Evolutionary conservation across 2,113 vertebrate genomes (phyloP).

Genomic region (Alexandromys fortis): DNA sequence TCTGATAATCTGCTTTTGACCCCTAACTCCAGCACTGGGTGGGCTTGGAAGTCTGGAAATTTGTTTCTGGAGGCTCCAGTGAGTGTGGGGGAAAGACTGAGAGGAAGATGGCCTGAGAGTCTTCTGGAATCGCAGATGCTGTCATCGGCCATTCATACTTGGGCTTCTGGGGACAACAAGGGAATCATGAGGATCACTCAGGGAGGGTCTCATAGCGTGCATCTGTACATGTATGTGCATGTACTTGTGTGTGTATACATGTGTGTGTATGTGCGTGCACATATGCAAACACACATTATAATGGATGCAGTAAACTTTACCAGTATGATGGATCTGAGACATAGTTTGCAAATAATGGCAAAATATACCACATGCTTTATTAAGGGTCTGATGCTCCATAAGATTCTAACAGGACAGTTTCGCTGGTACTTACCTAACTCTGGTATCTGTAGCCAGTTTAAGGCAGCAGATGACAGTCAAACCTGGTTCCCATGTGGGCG

Average conservation of each 20-base stretch:
- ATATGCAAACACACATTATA: accelerated
- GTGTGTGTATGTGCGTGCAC: not conserved
- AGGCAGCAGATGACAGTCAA: not conserved
- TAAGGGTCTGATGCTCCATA: not conserved
- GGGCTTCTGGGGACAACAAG: not conserved
- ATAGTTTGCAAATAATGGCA: constrained; percentile 1
- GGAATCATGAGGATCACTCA: not conserved
- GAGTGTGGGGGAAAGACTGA: not conserved
- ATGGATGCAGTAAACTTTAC: not conserved
- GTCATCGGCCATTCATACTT: not conserved
- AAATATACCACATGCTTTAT: not conserved
- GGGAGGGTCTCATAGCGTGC: accelerated
- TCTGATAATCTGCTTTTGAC: not conserved
- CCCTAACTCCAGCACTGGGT: not conserved
- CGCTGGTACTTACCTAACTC: not conserved
- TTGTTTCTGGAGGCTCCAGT: not conserved
- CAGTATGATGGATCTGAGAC: not conserved
- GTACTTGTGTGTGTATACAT: not conserved
- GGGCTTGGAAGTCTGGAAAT: not conserved
- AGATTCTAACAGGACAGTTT: not conserved
- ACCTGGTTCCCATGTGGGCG: not conserved
- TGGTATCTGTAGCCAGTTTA: not conserved
- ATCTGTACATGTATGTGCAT: not conserved
- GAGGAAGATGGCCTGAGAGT: not conserved
- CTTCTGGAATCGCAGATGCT: not conserved